Evolutionary conservation across 2,797 vertebrate species (phyloP).

Genomic region (Xyrichtys novacula): DNA sequence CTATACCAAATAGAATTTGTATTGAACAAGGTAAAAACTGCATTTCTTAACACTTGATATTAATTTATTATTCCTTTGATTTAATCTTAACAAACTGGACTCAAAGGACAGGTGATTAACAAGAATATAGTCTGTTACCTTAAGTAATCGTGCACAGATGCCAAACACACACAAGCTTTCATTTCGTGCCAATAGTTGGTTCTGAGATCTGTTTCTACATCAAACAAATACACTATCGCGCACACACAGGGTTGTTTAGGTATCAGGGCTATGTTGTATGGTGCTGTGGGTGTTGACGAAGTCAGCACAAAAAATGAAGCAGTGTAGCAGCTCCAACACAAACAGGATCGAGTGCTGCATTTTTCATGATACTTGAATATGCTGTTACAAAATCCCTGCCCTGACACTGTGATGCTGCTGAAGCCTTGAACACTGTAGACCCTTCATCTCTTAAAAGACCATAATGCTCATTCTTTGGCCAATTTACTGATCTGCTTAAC

Average conservation of each 20-base stretch:
- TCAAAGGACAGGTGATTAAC: conserved; percentile 3
- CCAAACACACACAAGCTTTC: neutral
- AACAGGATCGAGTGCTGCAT: no score
- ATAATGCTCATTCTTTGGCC: conserved; percentile 13
- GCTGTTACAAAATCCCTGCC: no score
- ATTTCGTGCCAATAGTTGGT: neutral
- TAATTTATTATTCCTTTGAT: conserved; percentile 7
- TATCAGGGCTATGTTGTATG: no score
- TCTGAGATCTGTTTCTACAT: neutral
- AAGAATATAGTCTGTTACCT: neutral
- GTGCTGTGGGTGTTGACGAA: no score
- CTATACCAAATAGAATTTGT: conserved; percentile 18
- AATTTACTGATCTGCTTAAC: conserved; percentile 27
- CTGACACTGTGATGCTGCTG: no score
- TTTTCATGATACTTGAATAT: no score
- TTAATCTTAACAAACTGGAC: conserved; percentile 19
- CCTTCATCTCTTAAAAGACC: neutral
- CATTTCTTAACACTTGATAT: conserved; percentile 8
- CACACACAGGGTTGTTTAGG: no score
- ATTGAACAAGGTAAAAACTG: conserved; percentile 23
- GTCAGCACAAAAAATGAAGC: no score
- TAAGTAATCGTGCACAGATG: neutral
- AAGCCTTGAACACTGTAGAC: no score
- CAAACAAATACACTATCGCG: no score
- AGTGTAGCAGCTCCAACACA: no score